Evolutionary conservation across 2,113 vertebrate species (phyloP), one percentile per base, ranked within the genome.

Genomic region (Cyprinodon brontotheroides): DNA sequence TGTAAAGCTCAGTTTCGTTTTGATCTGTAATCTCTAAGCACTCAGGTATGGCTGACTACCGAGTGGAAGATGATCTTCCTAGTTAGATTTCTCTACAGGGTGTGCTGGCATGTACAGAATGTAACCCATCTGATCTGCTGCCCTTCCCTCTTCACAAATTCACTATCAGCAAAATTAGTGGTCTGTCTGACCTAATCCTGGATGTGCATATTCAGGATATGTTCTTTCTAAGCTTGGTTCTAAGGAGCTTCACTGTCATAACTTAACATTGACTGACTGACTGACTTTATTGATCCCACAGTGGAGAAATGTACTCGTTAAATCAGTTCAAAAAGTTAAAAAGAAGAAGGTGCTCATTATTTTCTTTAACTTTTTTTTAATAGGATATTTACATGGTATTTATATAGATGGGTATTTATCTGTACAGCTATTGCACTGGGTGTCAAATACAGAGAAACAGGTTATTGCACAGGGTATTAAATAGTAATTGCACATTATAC

Each of bases 41-140:
- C 65, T 84, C 74, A 77, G 69, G 40, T 79, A 68, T 83, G 68
- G 63, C 80, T 8, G n/a, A 38, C n/a, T 1, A 0, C 68, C 40
- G n/a, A 72, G 37, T 61, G 89, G 82, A 89, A 92, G 85, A 85
- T 61, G 91, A 90, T 89, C 89, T 83, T 14, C 60, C 39, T 74
- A n/a, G 80, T 65, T 75, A 87, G 60, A 81, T 87, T 81, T 78
- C 76, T 88, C 20, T 9, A 36, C 82, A 77, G 87, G 86, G 88
- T 75, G 86, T 82, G 89, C 76, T 77, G 82, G 84, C 65, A 78
- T 84, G 83, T 78, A 53, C 77, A 86, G 75, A 81, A 91, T 91
- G 86, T 77, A 79, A 72, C 77, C 74, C 65, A 40, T 80, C 63
- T n/a, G 80, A 79, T 78, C 81, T n/a, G 45, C 7, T 36, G 72